A percentile compares a stretch with the other conserved stretches of the same genome.
These are phyloP conservation scores for Lithophane ornitopus DNA, from an alignment of 2,888 invertebrate species.

Conservation along the genomic window DNA sequence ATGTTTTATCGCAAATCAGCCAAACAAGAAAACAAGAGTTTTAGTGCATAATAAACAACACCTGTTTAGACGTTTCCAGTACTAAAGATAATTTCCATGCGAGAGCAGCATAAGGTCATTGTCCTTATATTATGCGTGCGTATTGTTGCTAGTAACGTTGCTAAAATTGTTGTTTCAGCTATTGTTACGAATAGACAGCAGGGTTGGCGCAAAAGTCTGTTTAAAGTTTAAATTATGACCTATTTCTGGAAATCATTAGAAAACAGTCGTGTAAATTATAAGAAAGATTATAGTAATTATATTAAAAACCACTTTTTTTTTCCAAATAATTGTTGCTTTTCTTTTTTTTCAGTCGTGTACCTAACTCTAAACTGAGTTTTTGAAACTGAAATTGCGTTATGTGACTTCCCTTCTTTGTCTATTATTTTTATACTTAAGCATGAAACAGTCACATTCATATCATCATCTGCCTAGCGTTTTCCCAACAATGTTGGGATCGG, in stretches of 20 bases:
- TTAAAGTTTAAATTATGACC: slow-evolving; percentile 21
- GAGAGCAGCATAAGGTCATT: slow-evolving; percentile 61
- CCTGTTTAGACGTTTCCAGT: slow-evolving; percentile 43
- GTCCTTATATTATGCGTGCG: slow-evolving; percentile 59
- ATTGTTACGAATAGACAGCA: slow-evolving; percentile 70
- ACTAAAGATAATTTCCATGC: slow-evolving; percentile 54
- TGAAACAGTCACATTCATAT: too few relatives aligned
- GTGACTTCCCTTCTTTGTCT: not conserved
- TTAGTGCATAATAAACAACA: slow-evolving; percentile 47
- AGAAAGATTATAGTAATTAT: not conserved
- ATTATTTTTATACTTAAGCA: too few relatives aligned
- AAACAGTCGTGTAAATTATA: not conserved
- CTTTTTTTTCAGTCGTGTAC: not conserved
- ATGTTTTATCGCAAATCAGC: too few relatives aligned
- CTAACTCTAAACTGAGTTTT: not conserved
- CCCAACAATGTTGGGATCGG: too few relatives aligned
- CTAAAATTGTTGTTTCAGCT: slow-evolving; percentile 76
- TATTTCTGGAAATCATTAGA: not conserved
- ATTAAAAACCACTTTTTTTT: not conserved
- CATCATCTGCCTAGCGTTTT: too few relatives aligned
- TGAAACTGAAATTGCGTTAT: not conserved
- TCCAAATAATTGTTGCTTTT: not conserved
- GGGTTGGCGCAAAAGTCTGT: slow-evolving; percentile 41
- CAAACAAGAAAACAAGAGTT: too few relatives aligned
- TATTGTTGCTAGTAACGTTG: slow-evolving; percentile 69